Evolutionary conservation across 2,113 vertebrate species (phyloP), one percentile per base, ranked within the genome.

Genomic region (Tachysurus vachellii): DNA sequence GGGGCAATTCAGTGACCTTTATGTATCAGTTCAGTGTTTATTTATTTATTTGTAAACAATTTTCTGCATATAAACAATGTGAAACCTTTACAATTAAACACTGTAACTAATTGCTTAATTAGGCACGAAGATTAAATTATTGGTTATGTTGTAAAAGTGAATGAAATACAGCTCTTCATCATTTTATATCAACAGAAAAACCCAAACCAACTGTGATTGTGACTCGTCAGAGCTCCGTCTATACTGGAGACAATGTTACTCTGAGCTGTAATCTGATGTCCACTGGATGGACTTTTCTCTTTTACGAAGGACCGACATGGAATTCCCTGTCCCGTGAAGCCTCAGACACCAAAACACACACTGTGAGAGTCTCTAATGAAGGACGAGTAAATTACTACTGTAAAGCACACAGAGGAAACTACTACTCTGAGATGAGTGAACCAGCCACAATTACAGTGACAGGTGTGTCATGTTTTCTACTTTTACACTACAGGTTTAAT

Each of bases 181-280:
- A 13, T 66, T 66, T 66, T 66, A 28, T 66, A 66, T 66, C 64
- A 66, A 66, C 64, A 66, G 64, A 28, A 66, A 66, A 66, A 66
- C 64, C 64, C n/a, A 28, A 28, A 28, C 64, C 64, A 11, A 66
- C 64, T 66, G 11, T 66, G 12, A 66, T 12, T 0, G 64, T 28
- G 11, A 66, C 28, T 28, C 64, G n/a, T 66, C 64, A 66, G 64
- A 66, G n/a, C 64, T 28, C 64, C n/a, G 4, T 66, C 64, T 66
- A 66, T 26, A 66, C n/a, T 66, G 64, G 64, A 66, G 64, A 66
- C 64, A 66, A 2, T 4, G 64, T 66, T 66, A 66, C n/a, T 66
- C 64, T 66, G 64, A 66, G n/a, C 64, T 66, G 64, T 14, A 66
- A 66, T 66, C 26, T 66, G n/a, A 3, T 4, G n/a, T 66, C 64